These are phyloP conservation scores for Gambelia wislizenii DNA, from an alignment of 2,797 vertebrate species.

Conservation along the genomic window DNA sequence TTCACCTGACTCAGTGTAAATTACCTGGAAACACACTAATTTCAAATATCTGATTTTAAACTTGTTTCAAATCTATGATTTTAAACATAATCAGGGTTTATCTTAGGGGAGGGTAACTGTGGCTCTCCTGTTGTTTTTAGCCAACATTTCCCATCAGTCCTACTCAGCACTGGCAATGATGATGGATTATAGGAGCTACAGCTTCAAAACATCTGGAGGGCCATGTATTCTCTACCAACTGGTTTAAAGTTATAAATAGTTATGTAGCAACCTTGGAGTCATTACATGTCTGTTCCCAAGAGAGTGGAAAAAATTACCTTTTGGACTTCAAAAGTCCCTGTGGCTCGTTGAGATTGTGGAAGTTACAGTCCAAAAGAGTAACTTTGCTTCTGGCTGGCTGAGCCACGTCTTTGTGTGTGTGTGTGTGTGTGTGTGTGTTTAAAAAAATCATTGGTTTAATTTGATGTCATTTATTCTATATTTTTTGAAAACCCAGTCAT, in stretches of 20 bases:
- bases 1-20: not conserved
- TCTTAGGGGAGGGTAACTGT: not conserved
- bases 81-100: not conserved
- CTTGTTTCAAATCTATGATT: not conserved
- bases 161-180: not conserved
- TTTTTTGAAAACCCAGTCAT: not conserved
- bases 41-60: not conserved
- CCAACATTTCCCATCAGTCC: not conserved
- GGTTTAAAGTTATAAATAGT: not conserved
- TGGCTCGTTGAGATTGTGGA: no score
- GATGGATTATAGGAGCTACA: not conserved
- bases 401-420: no score
- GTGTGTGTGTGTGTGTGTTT: no score
- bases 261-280: not conserved
- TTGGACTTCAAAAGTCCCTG: no score
- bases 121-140: not conserved
- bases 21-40: not conserved
- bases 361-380: no score
- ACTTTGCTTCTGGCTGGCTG: not conserved
- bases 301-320: no score
- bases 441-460: not conserved
- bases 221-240: not conserved
- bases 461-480: not conserved
- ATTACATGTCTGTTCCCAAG: not conserved
- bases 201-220: not conserved